Evolutionary conservation across 2,113 vertebrate species (phyloP), one percentile per base, ranked within the genome.

Genomic region (Gymnarchus niloticus): DNA sequence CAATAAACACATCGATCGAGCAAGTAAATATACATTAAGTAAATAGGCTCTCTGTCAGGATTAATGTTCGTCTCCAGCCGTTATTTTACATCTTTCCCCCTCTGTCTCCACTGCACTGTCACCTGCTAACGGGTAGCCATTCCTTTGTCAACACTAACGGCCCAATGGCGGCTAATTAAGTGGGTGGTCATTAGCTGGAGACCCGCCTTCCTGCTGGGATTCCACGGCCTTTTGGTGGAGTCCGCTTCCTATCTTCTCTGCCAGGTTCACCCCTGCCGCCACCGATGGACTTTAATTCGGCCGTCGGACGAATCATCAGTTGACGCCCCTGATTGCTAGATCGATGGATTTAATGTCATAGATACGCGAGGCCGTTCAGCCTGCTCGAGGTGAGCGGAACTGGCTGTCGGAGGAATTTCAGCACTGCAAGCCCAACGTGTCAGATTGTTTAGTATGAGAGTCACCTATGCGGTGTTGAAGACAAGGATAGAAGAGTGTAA

Each of bases 311-410:
- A 83, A 86, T 82, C 85, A 21, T 87, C 81, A 54, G 83, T 86
- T 83, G 85, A 87, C 51, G 81, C 33, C 65, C 37, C 84, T 85
- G 89, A 89, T 86, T 87, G 87, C 85, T 80, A 89, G 87, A 86
- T 87, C 87, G 90, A 91, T 89, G 85, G 86, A 89, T 89, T 87
- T 87, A 88, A 88, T 89, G 88, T 89, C 89, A 89, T 81, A 84
- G 86, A 84, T 86, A 84, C 89, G 88, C 86, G 86, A 86, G 87
- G 77, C 84, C 88, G 81, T 87, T 89, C 89, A 86, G 87, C 48
- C 85, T 14, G 28, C 23, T n/a, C n/a, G n/a, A n/a, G 48, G 80
- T 69, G 81, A 54, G 19, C 87, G 85, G 44, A 80, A 73, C 10
- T 54, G 84, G 88, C 82, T 88, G 86, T 83, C 87, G 76, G 28